Conservation (phyloP, 2,888 invertebrate genomes). For the Girardia tigrina region DNA sequence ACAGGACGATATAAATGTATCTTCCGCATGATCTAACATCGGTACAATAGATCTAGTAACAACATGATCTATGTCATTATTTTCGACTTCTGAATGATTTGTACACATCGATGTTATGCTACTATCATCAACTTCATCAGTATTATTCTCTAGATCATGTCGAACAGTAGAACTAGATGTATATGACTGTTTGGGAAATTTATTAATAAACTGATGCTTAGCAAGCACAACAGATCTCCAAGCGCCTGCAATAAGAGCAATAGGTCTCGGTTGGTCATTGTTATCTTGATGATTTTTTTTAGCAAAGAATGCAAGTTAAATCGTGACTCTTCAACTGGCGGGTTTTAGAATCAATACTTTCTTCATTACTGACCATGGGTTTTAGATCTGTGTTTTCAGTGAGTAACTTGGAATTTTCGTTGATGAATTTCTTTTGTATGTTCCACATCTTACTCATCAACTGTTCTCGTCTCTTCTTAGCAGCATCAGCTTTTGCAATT, state of each 20-base stretch:
- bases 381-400: not conserved
- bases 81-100: not conserved
- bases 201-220: slow-evolving; percentile 1
- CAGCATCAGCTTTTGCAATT: slow-evolving; percentile 18
- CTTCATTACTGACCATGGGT: not conserved
- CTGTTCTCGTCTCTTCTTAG: not conserved
- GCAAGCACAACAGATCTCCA: not conserved
- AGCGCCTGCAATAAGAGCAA: not conserved
- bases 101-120: too few relatives aligned
- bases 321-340: not conserved
- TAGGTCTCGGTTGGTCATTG: slow-evolving; percentile 8
- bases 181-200: not conserved
- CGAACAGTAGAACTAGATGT: not conserved
- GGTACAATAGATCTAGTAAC: not conserved
- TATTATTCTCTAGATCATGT: too few relatives aligned
- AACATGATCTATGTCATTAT: not conserved
- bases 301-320: not conserved
- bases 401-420: not conserved
- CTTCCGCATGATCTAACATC: slow-evolving; percentile 9
- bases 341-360: not conserved
- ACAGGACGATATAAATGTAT: not conserved
- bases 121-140: too few relatives aligned
- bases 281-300: not conserved
- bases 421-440: slow-evolving; percentile 1
- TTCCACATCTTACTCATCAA: not conserved